These are phyloP conservation scores for Drosophila affinis DNA, from an alignment of 2,888 invertebrate genomes.

Conservation along the genomic window DNA sequence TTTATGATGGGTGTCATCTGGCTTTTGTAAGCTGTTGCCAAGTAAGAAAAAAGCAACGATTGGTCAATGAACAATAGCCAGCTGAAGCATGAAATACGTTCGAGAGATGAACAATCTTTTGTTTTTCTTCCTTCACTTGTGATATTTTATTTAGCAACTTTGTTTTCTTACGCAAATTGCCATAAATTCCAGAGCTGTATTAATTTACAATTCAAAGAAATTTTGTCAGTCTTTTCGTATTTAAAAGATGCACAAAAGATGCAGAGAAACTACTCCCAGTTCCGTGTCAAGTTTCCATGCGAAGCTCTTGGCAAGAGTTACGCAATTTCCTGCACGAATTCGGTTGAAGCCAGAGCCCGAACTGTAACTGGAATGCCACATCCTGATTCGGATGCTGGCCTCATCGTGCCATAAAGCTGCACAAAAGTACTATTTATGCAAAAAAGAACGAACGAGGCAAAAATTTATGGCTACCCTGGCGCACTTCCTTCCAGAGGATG, in stretches of 20 bases:
- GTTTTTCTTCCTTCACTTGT: neutral
- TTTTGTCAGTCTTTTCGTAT: neutral
- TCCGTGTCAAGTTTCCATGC: conserved; percentile 32
- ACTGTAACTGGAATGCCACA: conserved; percentile 63
- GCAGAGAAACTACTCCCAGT: conserved; percentile 19
- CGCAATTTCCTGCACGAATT: conserved; percentile 46
- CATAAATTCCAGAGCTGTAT: neutral
- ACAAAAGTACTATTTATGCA: conserved; percentile 68
- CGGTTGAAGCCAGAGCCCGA: conserved; percentile 35
- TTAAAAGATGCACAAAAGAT: conserved; percentile 2
- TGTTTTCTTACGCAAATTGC: neutral
- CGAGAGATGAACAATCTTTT: neutral
- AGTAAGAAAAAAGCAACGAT: conserved; percentile 30
- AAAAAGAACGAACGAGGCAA: conserved; percentile 30
- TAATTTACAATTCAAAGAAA: conserved; percentile 2
- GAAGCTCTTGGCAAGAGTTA: conserved; percentile 39
- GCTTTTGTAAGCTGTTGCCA: conserved; percentile 37
- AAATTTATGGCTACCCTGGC: conserved; percentile 66
- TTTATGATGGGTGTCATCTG: conserved; percentile 63
- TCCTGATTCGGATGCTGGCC: conserved; percentile 43
- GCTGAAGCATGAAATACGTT: conserved; percentile 13
- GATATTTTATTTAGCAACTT: conserved; percentile 2
- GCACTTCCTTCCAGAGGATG: conserved; percentile 57
- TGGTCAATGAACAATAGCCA: conserved; percentile 32
- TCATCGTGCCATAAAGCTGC: conserved; percentile 65